A percentile compares a stretch with the other conserved stretches of the same genome.
Conservation (phyloP, 30 jellyfish, hydroid and myxozoan genomes). For the Aurelia coerulea region DNA sequence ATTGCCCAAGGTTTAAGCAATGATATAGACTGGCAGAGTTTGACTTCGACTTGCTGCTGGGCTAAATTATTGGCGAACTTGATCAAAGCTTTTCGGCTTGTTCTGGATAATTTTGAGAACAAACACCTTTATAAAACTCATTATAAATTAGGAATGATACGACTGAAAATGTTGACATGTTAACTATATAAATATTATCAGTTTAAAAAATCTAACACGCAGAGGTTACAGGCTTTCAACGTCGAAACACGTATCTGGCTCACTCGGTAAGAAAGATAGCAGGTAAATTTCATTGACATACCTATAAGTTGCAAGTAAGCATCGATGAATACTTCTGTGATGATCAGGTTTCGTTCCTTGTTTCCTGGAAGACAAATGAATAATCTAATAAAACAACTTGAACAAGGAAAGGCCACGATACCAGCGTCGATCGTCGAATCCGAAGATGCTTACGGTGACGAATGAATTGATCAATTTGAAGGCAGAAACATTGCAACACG, state of each 20-base stretch:
- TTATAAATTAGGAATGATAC: no score
- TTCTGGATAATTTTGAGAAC: no score
- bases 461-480: no score
- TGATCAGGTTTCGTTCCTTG: constrained; percentile 59
- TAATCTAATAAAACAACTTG: no score
- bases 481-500: no score
- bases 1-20: no score
- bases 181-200: neutral
- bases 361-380: constrained; percentile 21
- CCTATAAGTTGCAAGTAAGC: constrained; percentile 76
- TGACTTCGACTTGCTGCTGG: neutral
- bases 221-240: no score
- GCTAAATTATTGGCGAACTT: neutral
- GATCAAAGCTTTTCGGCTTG: neutral
- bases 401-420: no score
- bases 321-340: constrained; percentile 79
- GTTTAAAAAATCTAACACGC: neutral
- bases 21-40: neutral
- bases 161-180: no score
- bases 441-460: no score
- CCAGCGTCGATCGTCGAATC: no score
- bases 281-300: neutral
- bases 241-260: neutral
- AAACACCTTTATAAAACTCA: no score
- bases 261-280: neutral